Conservation (phyloP, 2,113 vertebrate species). For the Sander lucioperca region DNA sequence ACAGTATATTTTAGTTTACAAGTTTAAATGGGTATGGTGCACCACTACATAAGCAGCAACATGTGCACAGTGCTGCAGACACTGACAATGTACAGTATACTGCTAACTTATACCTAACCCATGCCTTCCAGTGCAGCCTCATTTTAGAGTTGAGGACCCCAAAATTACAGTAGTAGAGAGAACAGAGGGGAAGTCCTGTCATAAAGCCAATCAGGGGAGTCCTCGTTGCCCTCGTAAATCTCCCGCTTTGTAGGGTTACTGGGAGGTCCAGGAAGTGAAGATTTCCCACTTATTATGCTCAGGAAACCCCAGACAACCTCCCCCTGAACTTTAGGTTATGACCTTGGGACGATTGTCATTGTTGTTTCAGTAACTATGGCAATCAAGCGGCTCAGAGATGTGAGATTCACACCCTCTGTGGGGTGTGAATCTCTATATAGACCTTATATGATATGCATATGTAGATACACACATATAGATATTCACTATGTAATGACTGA, state of each 20-base stretch:
- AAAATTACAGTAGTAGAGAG: conserved; percentile 68
- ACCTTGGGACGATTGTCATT: conserved; percentile 80
- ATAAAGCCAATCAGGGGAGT: conserved; percentile 85
- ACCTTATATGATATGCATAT: not conserved
- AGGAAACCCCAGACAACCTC: conserved; percentile 80
- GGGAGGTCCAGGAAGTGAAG: conserved; percentile 86
- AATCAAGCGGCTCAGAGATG: conserved; percentile 44
- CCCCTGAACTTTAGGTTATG: conserved; percentile 77
- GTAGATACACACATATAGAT: not conserved
- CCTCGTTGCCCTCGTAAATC: conserved; percentile 82
- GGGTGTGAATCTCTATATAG: not conserved
- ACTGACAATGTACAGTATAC: not conserved
- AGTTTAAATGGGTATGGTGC: conserved; percentile 34
- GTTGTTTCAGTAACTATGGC: conserved; percentile 77
- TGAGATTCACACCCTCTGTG: conserved; percentile 10
- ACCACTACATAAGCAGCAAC: conserved; percentile 33
- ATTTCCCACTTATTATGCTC: conserved; percentile 85
- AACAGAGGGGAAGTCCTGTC: conserved; percentile 81
- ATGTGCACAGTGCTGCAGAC: not conserved
- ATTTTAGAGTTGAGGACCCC: conserved; percentile 68
- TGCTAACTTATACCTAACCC: not conserved
- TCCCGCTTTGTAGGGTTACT: conserved; percentile 74
- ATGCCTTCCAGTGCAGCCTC: conserved; percentile 45
- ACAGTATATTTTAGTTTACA: conserved; percentile 65
- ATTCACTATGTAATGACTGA: not conserved